Conservation (phyloP, 2,113 vertebrate species). For the Tor tambroides region DNA sequence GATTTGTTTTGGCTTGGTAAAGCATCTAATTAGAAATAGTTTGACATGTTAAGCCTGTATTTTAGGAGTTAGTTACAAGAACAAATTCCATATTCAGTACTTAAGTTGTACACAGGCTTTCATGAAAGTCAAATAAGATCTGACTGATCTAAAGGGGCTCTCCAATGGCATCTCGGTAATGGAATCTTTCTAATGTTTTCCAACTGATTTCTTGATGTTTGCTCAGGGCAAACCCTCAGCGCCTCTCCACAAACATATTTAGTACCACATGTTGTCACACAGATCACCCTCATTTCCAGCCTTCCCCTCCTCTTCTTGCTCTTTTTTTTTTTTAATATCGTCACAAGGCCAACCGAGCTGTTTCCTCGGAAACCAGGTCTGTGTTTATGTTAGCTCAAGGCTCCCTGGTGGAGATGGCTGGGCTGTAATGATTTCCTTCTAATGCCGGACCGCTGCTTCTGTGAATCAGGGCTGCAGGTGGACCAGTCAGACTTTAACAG, state of each 20-base stretch:
- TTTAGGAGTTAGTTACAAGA: constrained; percentile 22
- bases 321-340: constrained; percentile 42
- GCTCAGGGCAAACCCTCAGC: constrained; percentile 44
- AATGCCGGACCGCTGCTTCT: constrained; percentile 32
- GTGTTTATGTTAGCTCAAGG: constrained; percentile 41
- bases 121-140: constrained; percentile 36
- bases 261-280: constrained; percentile 49
- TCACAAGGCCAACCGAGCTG: constrained; percentile 40
- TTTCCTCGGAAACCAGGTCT: constrained; percentile 58
- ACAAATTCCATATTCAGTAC: constrained; percentile 13
- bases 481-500: constrained; percentile 26
- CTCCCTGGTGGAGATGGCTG: constrained; percentile 42
- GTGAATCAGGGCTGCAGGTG: constrained; percentile 21
- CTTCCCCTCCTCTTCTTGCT: constrained; percentile 7
- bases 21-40: neutral
- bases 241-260: constrained; percentile 55
- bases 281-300: constrained; percentile 33
- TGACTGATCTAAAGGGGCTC: constrained; percentile 24
- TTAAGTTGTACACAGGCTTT: constrained; percentile 23
- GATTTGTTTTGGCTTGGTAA: neutral
- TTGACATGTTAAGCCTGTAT: neutral
- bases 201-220: constrained; percentile 46
- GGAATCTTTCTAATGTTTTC: constrained; percentile 48
- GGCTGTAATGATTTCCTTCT: constrained; percentile 49
- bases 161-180: constrained; percentile 21